Percentiles rank a stretch among this genome's conserved stretches.
phyloP scores from a whole-genome alignment of 2,888 invertebrate species.

The Oxycera nigricornis region DNA sequence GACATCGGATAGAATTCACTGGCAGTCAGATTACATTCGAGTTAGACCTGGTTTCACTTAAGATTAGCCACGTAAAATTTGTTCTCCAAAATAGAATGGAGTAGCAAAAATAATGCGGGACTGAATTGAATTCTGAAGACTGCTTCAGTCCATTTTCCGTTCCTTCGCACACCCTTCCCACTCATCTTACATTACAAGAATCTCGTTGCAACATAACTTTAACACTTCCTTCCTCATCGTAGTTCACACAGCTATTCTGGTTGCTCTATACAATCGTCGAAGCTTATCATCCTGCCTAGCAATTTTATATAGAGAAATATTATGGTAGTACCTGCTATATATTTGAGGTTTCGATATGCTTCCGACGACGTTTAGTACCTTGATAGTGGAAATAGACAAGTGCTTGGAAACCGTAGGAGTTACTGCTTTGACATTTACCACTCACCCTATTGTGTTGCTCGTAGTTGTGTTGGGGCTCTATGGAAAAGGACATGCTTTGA shows the following conservation, averaged over 20 bases:
- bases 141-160: no score
- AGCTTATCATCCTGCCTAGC: background rate
- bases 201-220: background rate
- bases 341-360: constrained; percentile 23
- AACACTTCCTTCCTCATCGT: background rate
- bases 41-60: no score
- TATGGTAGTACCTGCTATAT: constrained; percentile 5
- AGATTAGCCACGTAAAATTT: no score
- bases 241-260: no score
- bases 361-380: background rate
- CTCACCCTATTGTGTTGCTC: background rate
- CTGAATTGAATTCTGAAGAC: background rate
- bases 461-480: background rate
- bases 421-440: background rate
- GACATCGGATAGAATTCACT: no score
- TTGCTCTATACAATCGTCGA: background rate
- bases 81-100: no score
- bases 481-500: background rate
- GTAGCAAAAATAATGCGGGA: background rate
- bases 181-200: background rate
- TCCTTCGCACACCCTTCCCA: no score
- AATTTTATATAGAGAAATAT: constrained; percentile 15
- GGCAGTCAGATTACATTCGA: no score
- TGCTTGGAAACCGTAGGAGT: background rate
- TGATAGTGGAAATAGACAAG: background rate